Evolutionary conservation across 2,888 invertebrate genomes (phyloP).

Genomic region (Incurvaria masculella): DNA sequence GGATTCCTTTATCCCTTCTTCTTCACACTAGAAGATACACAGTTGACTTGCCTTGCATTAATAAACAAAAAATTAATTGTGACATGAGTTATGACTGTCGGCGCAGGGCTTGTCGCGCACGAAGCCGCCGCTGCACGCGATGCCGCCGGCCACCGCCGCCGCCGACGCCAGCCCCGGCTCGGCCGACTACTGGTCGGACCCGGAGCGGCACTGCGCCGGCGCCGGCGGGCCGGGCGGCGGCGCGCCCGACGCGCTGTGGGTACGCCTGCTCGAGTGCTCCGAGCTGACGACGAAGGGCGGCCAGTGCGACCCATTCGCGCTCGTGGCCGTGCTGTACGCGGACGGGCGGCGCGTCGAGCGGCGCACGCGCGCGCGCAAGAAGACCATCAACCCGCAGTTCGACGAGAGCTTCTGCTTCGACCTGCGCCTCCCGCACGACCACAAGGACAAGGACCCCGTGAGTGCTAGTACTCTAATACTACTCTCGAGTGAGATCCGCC

Average conservation of each 20-base stretch:
- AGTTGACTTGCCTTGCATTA: too few relatives aligned
- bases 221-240: too few relatives aligned
- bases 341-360: conserved; percentile 77
- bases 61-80: too few relatives aligned
- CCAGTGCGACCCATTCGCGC: conserved; percentile 87
- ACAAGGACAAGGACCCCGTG: conserved; percentile 53
- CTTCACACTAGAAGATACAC: too few relatives aligned
- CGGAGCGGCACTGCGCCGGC: conserved; percentile 46
- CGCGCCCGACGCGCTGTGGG: conserved; percentile 50
- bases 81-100: too few relatives aligned
- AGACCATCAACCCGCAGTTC: conserved; percentile 86
- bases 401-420: conserved; percentile 84
- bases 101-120: too few relatives aligned
- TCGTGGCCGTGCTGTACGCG: conserved; percentile 74
- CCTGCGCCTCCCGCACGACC: conserved; percentile 58
- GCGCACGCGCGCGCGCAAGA: conserved; percentile 84
- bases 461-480: too few relatives aligned
- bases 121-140: conserved; percentile 45
- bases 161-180: conserved; percentile 42
- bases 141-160: conserved; percentile 33
- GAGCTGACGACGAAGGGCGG: conserved; percentile 88
- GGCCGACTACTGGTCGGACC: conserved; percentile 52
- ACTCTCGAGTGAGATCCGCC: too few relatives aligned
- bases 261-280: conserved; percentile 78
- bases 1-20: too few relatives aligned